These are phyloP conservation scores for Urosaurus nigricauda DNA, from an alignment of 2,797 vertebrate species.

Conservation along the genomic window DNA sequence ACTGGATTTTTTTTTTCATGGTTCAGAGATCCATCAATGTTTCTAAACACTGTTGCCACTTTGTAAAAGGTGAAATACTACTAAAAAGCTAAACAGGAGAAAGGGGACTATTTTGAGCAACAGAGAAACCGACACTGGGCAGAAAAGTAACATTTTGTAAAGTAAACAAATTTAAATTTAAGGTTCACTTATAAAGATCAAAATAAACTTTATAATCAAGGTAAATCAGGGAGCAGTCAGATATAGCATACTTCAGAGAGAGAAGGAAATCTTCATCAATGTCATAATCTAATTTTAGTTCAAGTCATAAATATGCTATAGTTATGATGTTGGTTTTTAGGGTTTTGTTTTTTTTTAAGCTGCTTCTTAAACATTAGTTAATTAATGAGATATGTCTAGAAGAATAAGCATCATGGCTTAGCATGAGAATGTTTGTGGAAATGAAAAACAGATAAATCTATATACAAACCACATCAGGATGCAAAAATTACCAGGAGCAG, in stretches of 20 bases:
- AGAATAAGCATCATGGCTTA: neutral
- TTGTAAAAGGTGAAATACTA: neutral
- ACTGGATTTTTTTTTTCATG: rapidly evolving
- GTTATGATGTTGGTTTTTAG: neutral
- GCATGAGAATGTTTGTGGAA: neutral
- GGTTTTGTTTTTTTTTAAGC: neutral
- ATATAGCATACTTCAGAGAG: constrained; percentile 6
- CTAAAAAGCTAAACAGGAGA: neutral
- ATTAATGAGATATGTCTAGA: neutral
- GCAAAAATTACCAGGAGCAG: neutral
- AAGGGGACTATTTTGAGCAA: neutral
- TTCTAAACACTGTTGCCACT: neutral
- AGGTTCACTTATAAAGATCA: constrained; percentile 10
- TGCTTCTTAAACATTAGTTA: neutral
- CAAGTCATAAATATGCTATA: neutral
- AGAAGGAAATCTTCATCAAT: neutral
- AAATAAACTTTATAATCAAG: neutral
- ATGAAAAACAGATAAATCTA: neutral
- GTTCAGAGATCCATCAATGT: neutral
- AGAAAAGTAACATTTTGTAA: constrained; percentile 12
- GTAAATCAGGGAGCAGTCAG: neutral
- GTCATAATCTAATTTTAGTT: constrained; percentile 20
- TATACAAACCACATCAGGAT: neutral
- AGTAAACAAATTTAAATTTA: constrained; percentile 23
- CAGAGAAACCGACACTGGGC: neutral